Base-by-base conservation (phyloP, 2,113 vertebrate genomes). In the Scophthalmus maximus region DNA sequence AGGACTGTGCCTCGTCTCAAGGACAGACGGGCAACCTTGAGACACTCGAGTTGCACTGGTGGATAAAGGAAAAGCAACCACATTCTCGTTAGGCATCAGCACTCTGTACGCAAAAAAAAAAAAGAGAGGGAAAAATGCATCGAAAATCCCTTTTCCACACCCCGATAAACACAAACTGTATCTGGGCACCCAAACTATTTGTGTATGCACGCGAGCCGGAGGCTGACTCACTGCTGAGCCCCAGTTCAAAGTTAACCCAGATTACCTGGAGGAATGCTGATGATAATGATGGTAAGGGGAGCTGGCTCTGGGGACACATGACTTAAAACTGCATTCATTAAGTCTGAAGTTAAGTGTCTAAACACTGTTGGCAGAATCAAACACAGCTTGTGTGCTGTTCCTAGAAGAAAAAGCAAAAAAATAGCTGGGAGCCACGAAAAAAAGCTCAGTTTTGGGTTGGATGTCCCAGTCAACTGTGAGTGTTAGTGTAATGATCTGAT, bases 181-280 rank as follows among this genome's bases (percentile, higher is more conserved):
- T 77, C 51, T 65, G 73, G 36, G 61, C 30, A 69, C 71, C 58
- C 44, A 73, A 42, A 75, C 46, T 32, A 47, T 71, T 59, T 79
- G 82, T 68, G 56, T 40, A 61, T 79, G 58, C 56, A 67, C 42
- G 52, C 8, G 20, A 29, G 58, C 67, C 74, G 26, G 27, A 59
- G 59, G 74, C 67, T 36, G 61, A 61, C 65, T 40, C 58, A 68
- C 84, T 38, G n/a, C 51, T 68, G 49, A 82, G 51, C 56, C 64
- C 51, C 8, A 69, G 72, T 82, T 79, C 85, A 88, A 90, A 89
- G 83, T 76, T 63, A 30, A 27, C 56, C 68, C 34, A 73, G 76
- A 87, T 87, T 72, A 81, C 53, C 76, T 76, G 64, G 8, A 79
- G 80, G 73, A 87, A 82, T 78, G 68, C 73, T 82, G 67, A 49